These are phyloP conservation scores for Macaria notata DNA, from an alignment of 2,888 invertebrate genomes.

Conservation along the genomic window DNA sequence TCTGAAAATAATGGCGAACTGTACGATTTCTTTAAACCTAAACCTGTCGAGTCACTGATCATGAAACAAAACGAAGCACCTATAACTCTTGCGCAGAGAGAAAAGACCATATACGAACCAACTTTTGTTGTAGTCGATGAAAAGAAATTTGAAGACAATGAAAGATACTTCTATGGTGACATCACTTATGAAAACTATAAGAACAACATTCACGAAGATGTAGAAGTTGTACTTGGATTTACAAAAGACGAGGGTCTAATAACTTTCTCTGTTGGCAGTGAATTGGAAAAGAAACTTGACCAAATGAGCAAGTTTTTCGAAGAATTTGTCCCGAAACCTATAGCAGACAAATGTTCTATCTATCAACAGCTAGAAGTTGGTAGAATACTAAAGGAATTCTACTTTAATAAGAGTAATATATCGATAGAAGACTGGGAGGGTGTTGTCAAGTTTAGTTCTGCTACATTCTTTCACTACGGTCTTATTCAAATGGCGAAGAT, in stretches of 20 bases:
- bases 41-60: conserved; percentile 37
- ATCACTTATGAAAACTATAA: conserved; percentile 51
- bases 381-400: conserved; percentile 36
- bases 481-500: conserved; percentile 40
- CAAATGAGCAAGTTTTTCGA: conserved; percentile 21
- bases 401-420: conserved; percentile 34
- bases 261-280: conserved; percentile 10
- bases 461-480: conserved; percentile 35
- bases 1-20: conserved; percentile 43
- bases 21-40: conserved; percentile 41
- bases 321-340: conserved; percentile 34
- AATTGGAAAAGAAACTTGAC: conserved; percentile 16
- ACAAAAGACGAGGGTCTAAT: conserved; percentile 25
- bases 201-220: conserved; percentile 71
- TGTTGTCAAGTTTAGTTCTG: conserved; percentile 32
- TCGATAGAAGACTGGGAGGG: conserved; percentile 35
- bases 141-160: conserved; percentile 43
- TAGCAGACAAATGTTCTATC: conserved; percentile 29
- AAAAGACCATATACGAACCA: conserved; percentile 21
- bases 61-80: conserved; percentile 21
- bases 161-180: conserved; percentile 50
- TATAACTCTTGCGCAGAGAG: conserved; percentile 35
- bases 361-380: conserved; percentile 38
- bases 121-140: conserved; percentile 44
- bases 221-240: conserved; percentile 80